Conservation (phyloP, 2,113 vertebrate genomes). For the Notothenia coriiceps region DNA sequence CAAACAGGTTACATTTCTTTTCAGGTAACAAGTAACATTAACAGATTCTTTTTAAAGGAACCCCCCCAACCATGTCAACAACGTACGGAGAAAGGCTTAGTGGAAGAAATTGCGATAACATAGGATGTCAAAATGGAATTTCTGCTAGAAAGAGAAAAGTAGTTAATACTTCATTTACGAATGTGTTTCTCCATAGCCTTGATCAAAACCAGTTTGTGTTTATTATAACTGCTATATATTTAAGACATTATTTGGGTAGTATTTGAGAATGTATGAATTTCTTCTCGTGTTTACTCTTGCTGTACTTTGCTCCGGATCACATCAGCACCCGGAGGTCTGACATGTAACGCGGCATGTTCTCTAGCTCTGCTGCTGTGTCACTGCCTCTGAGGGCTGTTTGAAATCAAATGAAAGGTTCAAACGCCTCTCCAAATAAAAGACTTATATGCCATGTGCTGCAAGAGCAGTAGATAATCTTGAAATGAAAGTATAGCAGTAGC, state of each 20-base stretch:
- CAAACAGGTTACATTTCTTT: no score
- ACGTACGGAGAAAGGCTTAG: background rate
- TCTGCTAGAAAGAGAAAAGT: background rate
- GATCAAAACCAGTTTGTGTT: background rate
- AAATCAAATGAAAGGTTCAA: conserved; percentile 43
- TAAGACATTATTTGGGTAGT: background rate
- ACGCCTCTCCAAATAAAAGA: conserved; percentile 32
- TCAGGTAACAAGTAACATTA: no score
- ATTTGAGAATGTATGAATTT: background rate
- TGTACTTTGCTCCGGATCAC: background rate
- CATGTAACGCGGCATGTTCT: background rate
- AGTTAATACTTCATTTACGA: background rate
- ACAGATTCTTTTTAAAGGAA: no score
- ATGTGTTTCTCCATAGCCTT: background rate
- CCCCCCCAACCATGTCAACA: no score
- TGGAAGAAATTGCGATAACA: background rate
- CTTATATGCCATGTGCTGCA: conserved; percentile 27
- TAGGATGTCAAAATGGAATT: no score
- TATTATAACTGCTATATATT: background rate
- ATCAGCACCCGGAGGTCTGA: background rate
- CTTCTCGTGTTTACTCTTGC: background rate
- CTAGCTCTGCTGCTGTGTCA: background rate
- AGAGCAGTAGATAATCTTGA: conserved; percentile 28
- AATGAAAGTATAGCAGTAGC: conserved; percentile 17
- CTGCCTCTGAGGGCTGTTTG: conserved; percentile 32